Base-by-base conservation (phyloP, 2,888 invertebrate genomes). In the Diarsia mendica region DNA sequence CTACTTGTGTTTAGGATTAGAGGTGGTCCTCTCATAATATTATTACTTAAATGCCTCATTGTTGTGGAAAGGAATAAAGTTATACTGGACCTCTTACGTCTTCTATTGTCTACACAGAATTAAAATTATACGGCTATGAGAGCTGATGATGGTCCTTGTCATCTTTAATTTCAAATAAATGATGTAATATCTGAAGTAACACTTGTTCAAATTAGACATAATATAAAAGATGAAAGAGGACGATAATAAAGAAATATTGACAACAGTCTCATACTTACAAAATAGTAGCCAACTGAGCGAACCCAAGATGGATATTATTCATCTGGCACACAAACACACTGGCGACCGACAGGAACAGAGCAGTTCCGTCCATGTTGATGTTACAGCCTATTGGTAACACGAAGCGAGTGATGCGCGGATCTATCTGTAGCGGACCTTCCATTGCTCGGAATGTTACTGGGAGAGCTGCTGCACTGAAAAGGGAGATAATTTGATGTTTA, bases 321-420 rank as follows among this genome's bases (percentile, higher is more conserved):
- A 99, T 98, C 94, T 99, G 99, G 60, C 98, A 98, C 82, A 99
- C 98, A 92, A 98, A 99, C 73, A 98, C 98, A 97, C 98, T 98
- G 8, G 99, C 98, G 5, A 98, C 97, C 0, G 99, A 97, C 53
- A 99, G 97, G 93, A 99, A 99, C 66, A 99, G 95, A 0, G 98
- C 98, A 0, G 98, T 98, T 3, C 98, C 98, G 88, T 99, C 98
- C 98, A 99, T 99, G 94, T 99, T 99, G 92, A 99, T 98, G 91
- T 98, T 99, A 91, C 98, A 98, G 9, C 99, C 99, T 85, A 99
- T 98, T 0, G 99, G 99, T 18, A 99, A 96, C 66, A 99, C 98
- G 94, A 99, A 99, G 84, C 98, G 97, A 0, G 98, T 98, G 87
- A 99, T 98, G 80, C 98, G 97, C 55, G 97, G 97, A 94, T 99